phyloP scores from a whole-genome alignment of 2,888 invertebrate species.

The Drosophila rubida region DNA sequence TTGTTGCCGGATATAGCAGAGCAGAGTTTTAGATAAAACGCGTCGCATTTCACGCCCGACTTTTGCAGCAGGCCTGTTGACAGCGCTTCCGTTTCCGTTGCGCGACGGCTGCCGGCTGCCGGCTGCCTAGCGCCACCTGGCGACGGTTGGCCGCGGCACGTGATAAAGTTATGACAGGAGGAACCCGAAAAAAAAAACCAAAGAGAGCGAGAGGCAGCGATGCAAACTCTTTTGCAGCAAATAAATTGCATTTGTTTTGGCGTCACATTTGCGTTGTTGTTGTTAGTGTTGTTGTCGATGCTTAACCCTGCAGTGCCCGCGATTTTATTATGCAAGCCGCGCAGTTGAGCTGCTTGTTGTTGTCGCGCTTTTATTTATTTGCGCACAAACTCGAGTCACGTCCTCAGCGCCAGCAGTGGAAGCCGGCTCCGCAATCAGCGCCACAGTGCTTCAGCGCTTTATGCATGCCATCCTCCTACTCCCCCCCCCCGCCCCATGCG shows the following conservation, averaged over 20 bases:
- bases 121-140: slow-evolving; percentile 53
- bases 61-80: slow-evolving; percentile 50
- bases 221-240: slow-evolving; percentile 38
- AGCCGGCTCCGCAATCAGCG: slow-evolving; percentile 51
- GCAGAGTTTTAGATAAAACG: slow-evolving; percentile 42
- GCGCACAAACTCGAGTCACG: slow-evolving; percentile 52
- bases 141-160: slow-evolving; percentile 52
- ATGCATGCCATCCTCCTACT: slow-evolving; percentile 32
- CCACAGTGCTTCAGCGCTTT: slow-evolving; percentile 56
- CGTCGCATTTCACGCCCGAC: slow-evolving; percentile 45
- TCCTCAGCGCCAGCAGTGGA: slow-evolving; percentile 17
- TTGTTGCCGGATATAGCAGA: neutral
- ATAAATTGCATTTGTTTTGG: slow-evolving; percentile 65
- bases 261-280: slow-evolving; percentile 15
- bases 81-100: slow-evolving; percentile 54
- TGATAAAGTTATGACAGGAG: slow-evolving; percentile 53
- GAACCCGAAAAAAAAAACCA: neutral
- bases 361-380: slow-evolving; percentile 48
- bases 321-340: slow-evolving; percentile 48
- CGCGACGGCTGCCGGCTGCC: slow-evolving; percentile 30
- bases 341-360: slow-evolving; percentile 29
- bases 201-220: neutral
- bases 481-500: neutral
- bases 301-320: slow-evolving; percentile 38
- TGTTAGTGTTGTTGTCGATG: slow-evolving; percentile 26